phyloP scores from a whole-genome alignment of 2,888 invertebrate genomes.

The Branchellion lobata region DNA sequence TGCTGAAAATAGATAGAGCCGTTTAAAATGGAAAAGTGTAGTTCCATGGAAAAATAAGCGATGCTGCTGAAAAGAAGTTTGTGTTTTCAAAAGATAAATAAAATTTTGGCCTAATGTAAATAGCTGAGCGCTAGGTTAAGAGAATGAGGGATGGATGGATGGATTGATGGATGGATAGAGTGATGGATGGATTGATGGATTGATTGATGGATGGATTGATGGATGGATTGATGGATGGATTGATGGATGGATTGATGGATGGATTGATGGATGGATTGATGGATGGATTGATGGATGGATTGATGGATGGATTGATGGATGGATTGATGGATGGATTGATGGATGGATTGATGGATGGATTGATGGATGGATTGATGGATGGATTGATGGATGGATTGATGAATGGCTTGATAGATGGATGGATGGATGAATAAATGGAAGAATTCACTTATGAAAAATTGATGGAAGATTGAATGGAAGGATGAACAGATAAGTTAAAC shows the following conservation, averaged over 20 bases:
- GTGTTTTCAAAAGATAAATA: no score
- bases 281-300: not conserved
- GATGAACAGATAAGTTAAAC: not conserved
- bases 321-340: not conserved
- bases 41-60: no score
- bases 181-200: not conserved
- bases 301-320: not conserved
- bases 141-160: not conserved
- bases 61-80: no score
- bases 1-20: no score
- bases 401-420: not conserved
- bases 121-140: no score
- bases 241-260: not conserved
- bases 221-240: slow-evolving; percentile 14
- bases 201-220: not conserved
- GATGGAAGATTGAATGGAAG: slow-evolving; percentile 30
- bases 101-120: no score
- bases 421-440: not conserved
- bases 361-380: not conserved
- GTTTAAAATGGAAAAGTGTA: no score
- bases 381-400: not conserved
- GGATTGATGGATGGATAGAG: slow-evolving; percentile 6
- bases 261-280: not conserved
- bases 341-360: not conserved
- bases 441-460: not conserved